Evolutionary conservation across 2,797 vertebrate species (phyloP).

Genomic region (Acropternis orthonyx): DNA sequence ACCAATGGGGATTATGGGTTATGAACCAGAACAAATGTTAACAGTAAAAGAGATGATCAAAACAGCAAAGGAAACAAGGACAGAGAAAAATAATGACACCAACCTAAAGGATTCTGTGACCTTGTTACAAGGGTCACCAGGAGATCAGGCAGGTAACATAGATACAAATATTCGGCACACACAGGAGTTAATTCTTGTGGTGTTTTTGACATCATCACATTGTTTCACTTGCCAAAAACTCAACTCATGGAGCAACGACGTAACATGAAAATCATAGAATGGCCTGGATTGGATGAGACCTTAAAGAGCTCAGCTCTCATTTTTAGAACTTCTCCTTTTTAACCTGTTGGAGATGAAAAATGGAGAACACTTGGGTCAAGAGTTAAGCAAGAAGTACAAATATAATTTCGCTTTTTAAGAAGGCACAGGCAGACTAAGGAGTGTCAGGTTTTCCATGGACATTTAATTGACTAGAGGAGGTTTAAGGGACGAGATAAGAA

Average conservation of each 20-base stretch:
- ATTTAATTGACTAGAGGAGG: background rate
- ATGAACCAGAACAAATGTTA: background rate
- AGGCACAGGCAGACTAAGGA: accelerated
- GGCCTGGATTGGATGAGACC: background rate
- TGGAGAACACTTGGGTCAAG: background rate
- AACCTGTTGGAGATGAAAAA: background rate
- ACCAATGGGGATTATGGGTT: background rate
- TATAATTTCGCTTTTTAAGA: background rate
- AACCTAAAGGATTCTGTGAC: background rate
- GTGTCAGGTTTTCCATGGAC: background rate
- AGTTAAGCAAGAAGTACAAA: background rate
- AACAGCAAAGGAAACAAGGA: background rate
- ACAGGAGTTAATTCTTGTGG: background rate
- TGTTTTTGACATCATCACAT: background rate
- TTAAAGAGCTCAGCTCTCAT: background rate
- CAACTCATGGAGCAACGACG: background rate
- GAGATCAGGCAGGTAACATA: background rate
- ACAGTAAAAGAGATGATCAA: background rate
- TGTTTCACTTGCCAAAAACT: background rate
- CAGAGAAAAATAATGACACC: background rate
- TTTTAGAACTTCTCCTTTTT: background rate
- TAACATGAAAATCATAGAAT: background rate
- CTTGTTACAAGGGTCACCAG: background rate
- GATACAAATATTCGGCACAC: background rate
- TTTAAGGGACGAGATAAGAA: background rate